Percentiles rank a stretch among this genome's conserved stretches.
Conservation (phyloP, 2,113 vertebrate genomes). For the Pelmatolapia mariae region DNA sequence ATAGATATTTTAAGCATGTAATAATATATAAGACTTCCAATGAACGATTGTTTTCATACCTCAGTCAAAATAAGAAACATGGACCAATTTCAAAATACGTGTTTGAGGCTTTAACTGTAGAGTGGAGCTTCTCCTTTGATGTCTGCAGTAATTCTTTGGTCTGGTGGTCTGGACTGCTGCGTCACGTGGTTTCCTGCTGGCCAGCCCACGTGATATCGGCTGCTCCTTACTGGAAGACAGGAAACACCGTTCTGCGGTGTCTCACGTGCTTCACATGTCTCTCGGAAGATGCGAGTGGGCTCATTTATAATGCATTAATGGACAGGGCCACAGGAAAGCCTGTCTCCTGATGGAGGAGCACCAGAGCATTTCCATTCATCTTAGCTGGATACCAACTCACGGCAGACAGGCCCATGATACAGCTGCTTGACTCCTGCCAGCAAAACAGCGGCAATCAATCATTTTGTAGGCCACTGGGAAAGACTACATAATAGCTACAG, state of each 20-base stretch:
- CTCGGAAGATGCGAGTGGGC: slow-evolving; percentile 35
- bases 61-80: background rate
- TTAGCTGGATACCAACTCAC: slow-evolving; percentile 11
- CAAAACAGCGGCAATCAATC: background rate
- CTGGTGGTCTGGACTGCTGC: slow-evolving; percentile 35
- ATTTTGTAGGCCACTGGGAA: background rate
- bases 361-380: slow-evolving; percentile 44
- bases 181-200: slow-evolving; percentile 62
- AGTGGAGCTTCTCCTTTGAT: background rate
- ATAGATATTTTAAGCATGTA: background rate
- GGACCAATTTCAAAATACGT: background rate
- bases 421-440: background rate
- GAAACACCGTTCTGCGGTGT: slow-evolving; percentile 52
- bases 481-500: background rate
- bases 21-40: background rate
- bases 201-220: slow-evolving; percentile 41
- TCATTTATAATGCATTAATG: slow-evolving; percentile 67
- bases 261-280: slow-evolving; percentile 53
- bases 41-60: background rate
- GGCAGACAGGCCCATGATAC: slow-evolving; percentile 22
- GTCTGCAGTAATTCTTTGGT: background rate
- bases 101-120: background rate
- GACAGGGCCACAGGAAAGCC: slow-evolving; percentile 50
- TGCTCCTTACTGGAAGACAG: slow-evolving; percentile 67
- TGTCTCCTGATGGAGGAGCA: slow-evolving; percentile 23